phyloP scores from a whole-genome alignment of 2,797 vertebrate genomes.

The Monodelphis domestica region DNA sequence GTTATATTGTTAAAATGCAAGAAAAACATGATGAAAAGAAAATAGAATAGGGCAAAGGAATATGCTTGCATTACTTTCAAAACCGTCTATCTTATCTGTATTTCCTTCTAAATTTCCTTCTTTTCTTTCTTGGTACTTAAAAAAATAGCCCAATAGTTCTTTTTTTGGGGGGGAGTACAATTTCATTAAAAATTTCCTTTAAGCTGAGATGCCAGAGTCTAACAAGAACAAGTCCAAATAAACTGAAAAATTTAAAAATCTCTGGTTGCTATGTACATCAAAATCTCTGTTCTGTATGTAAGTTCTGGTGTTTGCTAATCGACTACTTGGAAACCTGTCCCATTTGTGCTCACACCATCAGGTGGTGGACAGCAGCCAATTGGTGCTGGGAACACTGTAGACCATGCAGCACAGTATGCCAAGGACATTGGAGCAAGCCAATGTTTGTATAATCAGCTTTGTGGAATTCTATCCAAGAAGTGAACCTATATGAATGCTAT shows the following conservation, averaged over 20 bases:
- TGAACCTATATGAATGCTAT: background rate
- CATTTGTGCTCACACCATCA: background rate
- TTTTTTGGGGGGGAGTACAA: background rate
- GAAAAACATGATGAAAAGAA: background rate
- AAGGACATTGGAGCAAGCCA: background rate
- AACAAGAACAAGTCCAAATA: background rate
- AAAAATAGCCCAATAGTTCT: background rate
- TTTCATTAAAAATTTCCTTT: background rate
- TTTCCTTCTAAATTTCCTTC: too few species aligned
- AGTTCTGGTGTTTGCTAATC: background rate
- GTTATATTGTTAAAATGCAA: background rate
- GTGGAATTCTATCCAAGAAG: background rate
- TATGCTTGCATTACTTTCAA: background rate
- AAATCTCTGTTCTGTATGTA: background rate
- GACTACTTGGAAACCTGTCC: background rate
- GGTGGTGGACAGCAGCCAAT: background rate
- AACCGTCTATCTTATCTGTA: background rate
- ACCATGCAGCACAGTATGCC: background rate
- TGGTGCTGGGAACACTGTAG: background rate
- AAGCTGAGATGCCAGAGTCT: background rate
- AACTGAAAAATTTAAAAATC: background rate
- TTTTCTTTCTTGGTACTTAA: background rate
- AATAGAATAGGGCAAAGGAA: background rate
- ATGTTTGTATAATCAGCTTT: background rate
- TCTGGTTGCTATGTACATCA: background rate